Base-by-base conservation (phyloP, 1,140 invertebrate genomes). In the Euglossa dilemma region DNA sequence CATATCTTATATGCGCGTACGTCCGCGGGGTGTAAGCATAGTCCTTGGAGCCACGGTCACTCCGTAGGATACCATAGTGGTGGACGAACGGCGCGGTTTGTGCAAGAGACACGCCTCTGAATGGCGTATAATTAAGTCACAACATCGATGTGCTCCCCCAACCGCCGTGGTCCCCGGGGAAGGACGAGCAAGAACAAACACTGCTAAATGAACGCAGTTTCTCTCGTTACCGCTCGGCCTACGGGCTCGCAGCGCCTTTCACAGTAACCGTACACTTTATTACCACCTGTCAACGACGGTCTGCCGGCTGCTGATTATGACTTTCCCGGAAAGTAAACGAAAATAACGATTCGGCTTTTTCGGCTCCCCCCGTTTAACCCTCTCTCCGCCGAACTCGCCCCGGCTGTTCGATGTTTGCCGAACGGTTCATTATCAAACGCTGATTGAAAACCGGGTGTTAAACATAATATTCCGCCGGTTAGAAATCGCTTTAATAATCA, bases 41-140 rank as follows among this genome's bases (percentile, higher is more conserved):
- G 66, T 80, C 80, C 75, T 87, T 84, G 77, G 78, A 86, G 82
- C 56, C 56, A 89, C 57, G 87, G 85, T 87, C 87, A 76, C 85
- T 88, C 70, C 74, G 64, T 80, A 84, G 87, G 84, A 82, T 69
- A 85, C 85, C 82, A 64, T 73, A 79, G 66, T 86, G 83, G 80
- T 63, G 87, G 86, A 88, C 87, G 87, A 87, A 81, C 56, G 57
- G 63, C 86, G 81, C 81, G 85, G 89, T 92, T 92, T 90, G 87
- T 89, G 88, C 91, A 90, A 90, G 90, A 89, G 91, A 92, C 90
- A 90, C 89, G 90, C 85, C 90, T 92, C 89, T 93, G 92, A 93
- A 93, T 93, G 89, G 91, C 90, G 90, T 92, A 92, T 93, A 93
- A 93, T 93, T 93, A 93, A 93, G 93, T 93, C 92, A 89, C 89